These are phyloP conservation scores for Tachystola acroxantha DNA, from an alignment of 2,888 invertebrate genomes.

Conservation along the genomic window DNA sequence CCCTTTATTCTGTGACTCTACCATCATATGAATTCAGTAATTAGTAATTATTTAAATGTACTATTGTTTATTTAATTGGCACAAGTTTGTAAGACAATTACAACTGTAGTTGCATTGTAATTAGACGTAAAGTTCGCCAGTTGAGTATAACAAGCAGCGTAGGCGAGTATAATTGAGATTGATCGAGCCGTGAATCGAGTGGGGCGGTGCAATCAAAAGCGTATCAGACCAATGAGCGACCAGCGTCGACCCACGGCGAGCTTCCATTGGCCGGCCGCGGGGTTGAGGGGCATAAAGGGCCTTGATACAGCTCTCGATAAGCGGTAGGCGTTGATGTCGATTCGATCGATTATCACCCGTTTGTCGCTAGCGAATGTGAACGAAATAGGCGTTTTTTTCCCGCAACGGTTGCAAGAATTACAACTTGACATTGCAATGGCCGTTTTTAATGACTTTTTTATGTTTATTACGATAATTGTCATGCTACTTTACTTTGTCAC, in stretches of 20 bases:
- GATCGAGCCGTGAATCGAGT: slow-evolving; percentile 69
- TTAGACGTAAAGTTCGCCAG: not conserved
- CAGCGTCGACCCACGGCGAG: slow-evolving; percentile 35
- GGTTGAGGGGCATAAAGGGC: slow-evolving; percentile 64
- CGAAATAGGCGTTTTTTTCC: slow-evolving; percentile 20
- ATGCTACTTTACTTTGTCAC: slow-evolving; percentile 5
- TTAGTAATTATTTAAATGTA: no score
- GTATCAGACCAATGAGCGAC: slow-evolving; percentile 67
- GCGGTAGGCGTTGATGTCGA: slow-evolving; percentile 66
- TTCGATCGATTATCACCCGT: slow-evolving; percentile 66
- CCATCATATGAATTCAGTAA: no score
- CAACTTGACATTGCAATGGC: slow-evolving; percentile 15
- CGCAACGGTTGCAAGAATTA: slow-evolving; percentile 2
- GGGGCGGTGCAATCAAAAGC: slow-evolving; percentile 76
- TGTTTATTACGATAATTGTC: slow-evolving; percentile 1
- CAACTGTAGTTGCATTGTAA: not conserved
- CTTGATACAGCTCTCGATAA: slow-evolving; percentile 73
- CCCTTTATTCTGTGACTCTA: no score
- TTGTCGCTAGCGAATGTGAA: slow-evolving; percentile 24
- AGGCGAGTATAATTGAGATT: slow-evolving; percentile 68
- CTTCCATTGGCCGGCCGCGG: slow-evolving; percentile 57
- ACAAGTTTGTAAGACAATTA: no score
- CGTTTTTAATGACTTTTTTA: slow-evolving; percentile 3
- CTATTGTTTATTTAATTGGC: no score
- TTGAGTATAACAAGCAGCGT: slow-evolving; percentile 18